Conservation (phyloP, 2,113 vertebrate species). For the Neopipo cinnamomea region DNA sequence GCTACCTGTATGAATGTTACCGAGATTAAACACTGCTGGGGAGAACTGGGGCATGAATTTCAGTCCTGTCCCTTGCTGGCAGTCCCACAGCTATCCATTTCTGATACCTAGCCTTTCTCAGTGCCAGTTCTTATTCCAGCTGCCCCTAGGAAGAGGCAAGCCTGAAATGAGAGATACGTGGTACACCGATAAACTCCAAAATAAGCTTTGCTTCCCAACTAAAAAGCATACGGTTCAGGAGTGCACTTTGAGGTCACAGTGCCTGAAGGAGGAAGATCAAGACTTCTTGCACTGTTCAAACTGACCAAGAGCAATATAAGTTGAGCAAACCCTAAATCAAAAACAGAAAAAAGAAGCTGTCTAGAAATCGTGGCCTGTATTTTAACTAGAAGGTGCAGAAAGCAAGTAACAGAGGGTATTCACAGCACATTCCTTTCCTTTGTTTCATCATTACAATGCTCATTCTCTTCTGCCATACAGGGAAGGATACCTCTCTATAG, state of each 20-base stretch:
- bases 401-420: not conserved
- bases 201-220: not conserved
- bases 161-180: not conserved
- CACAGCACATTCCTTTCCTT: not conserved
- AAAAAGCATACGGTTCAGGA: not conserved
- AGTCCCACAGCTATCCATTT: not conserved
- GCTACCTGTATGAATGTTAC: not conserved
- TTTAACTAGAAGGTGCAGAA: not conserved
- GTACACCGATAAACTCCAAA: not conserved
- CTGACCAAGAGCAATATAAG: not conserved
- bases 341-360: not conserved
- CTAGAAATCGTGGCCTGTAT: not conserved
- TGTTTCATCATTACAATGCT: not conserved
- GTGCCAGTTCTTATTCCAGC: not conserved
- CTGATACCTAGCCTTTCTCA: not conserved
- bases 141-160: not conserved
- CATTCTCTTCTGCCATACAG: not conserved
- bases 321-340: not conserved
- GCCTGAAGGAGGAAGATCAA: not conserved
- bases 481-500: not conserved
- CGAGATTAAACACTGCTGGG: accelerated
- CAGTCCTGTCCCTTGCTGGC: not conserved
- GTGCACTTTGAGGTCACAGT: accelerated
- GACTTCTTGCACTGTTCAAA: not conserved
- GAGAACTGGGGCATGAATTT: not conserved